Conservation (phyloP, 2,888 invertebrate species). For the Ormyrus thymus region DNA sequence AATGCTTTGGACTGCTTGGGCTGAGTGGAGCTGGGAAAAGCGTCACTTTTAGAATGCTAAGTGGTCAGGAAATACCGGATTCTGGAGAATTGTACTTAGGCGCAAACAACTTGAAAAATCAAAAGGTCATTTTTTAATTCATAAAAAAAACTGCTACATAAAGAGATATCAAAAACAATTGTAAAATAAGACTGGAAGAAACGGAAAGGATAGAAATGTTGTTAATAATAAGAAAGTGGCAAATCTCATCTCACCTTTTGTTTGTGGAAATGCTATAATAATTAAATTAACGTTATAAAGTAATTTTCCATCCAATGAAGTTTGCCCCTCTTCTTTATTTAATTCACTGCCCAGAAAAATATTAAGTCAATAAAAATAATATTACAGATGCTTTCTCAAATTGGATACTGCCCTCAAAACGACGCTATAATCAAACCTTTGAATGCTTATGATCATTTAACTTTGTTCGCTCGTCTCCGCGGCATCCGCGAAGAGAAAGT, state of each 20-base stretch:
- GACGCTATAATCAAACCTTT: slow-evolving; percentile 87
- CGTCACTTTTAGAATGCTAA: slow-evolving; percentile 92
- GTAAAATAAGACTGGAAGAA: no score
- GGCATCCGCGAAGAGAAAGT: slow-evolving; percentile 78
- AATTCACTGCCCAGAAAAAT: no score
- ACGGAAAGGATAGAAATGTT: no score
- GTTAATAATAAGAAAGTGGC: no score
- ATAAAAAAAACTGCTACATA: neutral
- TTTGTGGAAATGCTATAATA: no score
- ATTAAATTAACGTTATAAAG: no score
- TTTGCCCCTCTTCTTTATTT: no score
- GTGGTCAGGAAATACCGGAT: slow-evolving; percentile 82
- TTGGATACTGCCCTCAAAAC: slow-evolving; percentile 95
- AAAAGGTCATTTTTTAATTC: slow-evolving; percentile 30
- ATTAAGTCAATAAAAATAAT: no score
- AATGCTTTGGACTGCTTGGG: slow-evolving; percentile 89
- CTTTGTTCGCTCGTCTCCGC: slow-evolving; percentile 83
- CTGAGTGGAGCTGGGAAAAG: slow-evolving; percentile 93
- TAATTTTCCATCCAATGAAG: no score
- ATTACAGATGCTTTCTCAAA: slow-evolving; percentile 81
- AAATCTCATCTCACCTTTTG: no score
- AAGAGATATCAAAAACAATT: neutral
- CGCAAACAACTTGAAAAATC: slow-evolving; percentile 62
- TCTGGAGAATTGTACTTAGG: slow-evolving; percentile 68
- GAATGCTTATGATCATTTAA: slow-evolving; percentile 85